Evolutionary conservation across 2,113 vertebrate genomes (phyloP), one percentile per base, ranked within the genome.

Genomic region (Tenrec ecaudatus): DNA sequence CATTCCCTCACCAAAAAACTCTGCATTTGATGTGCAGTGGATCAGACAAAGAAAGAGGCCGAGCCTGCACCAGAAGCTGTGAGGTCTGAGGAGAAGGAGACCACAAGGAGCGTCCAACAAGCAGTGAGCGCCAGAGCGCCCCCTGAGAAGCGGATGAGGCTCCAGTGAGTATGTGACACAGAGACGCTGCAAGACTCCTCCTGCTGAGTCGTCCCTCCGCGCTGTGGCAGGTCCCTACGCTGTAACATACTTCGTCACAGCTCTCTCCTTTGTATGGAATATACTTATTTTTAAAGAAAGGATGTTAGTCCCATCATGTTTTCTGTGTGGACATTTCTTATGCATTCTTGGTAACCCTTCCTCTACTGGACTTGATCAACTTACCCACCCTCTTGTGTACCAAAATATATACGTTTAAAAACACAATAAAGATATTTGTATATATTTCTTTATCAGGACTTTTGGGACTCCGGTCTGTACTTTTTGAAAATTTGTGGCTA

Each of bases 41-140:
- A 99, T 92, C 98, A 98, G 94, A 98, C 99, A 88, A 99, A 99
- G 97, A 99, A 99, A 95, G 99, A 99, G 88, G 97, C 98, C 22
- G 99, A 99, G 95, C 98, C 99, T 76, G 95, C 98, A 3, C 90
- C 98, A 89, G 99, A 99, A 98, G 89, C 98, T 38, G 96, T 98
- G 17, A 99, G 99, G 97, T 97, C 98, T 92, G 99, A 99, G 80
- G 99, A 99, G 96, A 98, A 99, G 95, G 99, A 99, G 93, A 97
- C 98, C n/a, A 91, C 98, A 23, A 99, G 99, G 98, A 98, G 98
- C 14, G 92, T 98, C 7, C 98, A 99, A 22, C 98, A 99, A 27
- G 98, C 98, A 68, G 97, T 98, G 53, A 97, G 98, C 2, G 96
- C 98, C 92, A 99, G 99, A 98, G 99, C 98, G 2, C 99, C 99